These are phyloP conservation scores for Mesoligia furuncula DNA, from an alignment of 2,888 invertebrate species.

Conservation along the genomic window DNA sequence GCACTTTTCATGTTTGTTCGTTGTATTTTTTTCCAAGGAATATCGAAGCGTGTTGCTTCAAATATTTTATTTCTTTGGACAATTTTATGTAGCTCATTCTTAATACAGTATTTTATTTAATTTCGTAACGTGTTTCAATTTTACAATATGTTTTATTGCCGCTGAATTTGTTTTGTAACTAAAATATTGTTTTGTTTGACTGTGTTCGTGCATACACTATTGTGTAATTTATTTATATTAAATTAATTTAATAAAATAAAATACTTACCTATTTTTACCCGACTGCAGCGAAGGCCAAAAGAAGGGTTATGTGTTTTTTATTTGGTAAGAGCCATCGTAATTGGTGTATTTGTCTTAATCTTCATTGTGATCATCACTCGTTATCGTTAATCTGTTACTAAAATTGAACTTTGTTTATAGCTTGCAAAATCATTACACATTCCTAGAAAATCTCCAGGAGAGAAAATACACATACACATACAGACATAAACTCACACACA, in stretches of 20 bases:
- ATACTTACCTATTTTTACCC: neutral
- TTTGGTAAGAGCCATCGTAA: neutral
- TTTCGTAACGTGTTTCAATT: slow-evolving; percentile 16
- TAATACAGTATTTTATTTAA: slow-evolving; percentile 19
- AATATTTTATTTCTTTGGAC: slow-evolving; percentile 18
- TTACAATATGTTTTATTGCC: slow-evolving; percentile 22
- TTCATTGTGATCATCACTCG: too few relatives aligned
- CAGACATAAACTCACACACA: neutral
- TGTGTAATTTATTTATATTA: neutral
- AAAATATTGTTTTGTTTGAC: neutral
- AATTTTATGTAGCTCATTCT: neutral
- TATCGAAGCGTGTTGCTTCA: too few relatives aligned
- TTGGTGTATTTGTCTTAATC: neutral
- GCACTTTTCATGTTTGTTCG: slow-evolving; percentile 16
- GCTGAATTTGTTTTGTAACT: slow-evolving; percentile 5
- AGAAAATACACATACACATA: neutral
- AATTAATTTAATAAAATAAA: neutral
- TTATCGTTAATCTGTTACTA: too few relatives aligned
- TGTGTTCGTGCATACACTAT: neutral
- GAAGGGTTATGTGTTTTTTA: neutral
- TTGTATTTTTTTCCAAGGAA: neutral
- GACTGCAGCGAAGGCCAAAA: too few relatives aligned
- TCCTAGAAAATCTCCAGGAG: too few relatives aligned
- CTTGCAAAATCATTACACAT: neutral
- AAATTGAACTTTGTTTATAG: neutral